Evolutionary conservation across 2,888 invertebrate genomes (phyloP).

Genomic region (Euzetes globulus): DNA sequence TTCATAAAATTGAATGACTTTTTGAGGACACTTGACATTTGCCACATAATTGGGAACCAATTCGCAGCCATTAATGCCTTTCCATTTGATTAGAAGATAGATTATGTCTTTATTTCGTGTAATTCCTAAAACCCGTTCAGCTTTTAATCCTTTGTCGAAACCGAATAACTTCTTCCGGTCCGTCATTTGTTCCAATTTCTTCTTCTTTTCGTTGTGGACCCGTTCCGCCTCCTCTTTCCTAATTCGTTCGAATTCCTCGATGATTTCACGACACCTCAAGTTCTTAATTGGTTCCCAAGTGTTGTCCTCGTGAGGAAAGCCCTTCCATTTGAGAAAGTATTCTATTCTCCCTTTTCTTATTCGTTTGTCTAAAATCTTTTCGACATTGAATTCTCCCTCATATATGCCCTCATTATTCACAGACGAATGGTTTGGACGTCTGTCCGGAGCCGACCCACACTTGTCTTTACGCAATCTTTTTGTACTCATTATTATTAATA

Average conservation of each 20-base stretch:
- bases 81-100: slow-evolving; percentile 5
- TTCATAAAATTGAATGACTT: slow-evolving; percentile 26
- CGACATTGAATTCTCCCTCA: slow-evolving; percentile 17
- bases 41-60: slow-evolving; percentile 22
- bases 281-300: slow-evolving; percentile 22
- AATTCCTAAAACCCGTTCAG: slow-evolving; percentile 10
- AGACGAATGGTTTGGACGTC: not conserved
- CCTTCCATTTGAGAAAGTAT: slow-evolving; percentile 19
- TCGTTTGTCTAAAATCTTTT: slow-evolving; percentile 21
- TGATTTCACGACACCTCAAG: not conserved
- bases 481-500: not conserved
- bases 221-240: not conserved
- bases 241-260: slow-evolving; percentile 3
- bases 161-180: not conserved
- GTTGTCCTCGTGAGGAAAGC: slow-evolving; percentile 10
- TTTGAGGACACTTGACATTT: slow-evolving; percentile 17
- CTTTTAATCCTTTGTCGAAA: slow-evolving; percentile 12
- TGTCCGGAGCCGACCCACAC: not conserved
- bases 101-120: slow-evolving; percentile 6
- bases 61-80: slow-evolving; percentile 25
- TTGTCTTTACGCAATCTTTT: slow-evolving; percentile 15
- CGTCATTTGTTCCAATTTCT: not conserved
- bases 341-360: slow-evolving; percentile 15
- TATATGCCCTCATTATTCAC: not conserved
- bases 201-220: not conserved